phyloP scores from a whole-genome alignment of 2,888 invertebrate species.

The Diarsia brunnea region DNA sequence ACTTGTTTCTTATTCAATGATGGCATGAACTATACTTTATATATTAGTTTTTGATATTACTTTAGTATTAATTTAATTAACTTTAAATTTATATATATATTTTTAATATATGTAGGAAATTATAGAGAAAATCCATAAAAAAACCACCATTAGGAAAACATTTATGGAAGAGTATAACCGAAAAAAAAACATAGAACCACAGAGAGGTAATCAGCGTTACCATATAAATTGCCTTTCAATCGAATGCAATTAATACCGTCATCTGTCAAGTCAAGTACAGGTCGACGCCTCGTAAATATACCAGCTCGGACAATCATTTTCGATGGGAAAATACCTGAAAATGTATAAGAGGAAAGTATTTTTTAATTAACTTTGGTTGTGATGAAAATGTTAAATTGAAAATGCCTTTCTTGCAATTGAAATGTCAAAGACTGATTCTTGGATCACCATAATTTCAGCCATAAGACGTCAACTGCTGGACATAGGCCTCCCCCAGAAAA shows the following conservation, averaged over 20 bases:
- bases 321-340: slow-evolving; percentile 26
- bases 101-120: too few relatives aligned
- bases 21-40: too few relatives aligned
- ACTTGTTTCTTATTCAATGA: too few relatives aligned
- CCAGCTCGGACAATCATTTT: slow-evolving; percentile 37
- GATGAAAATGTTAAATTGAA: background rate
- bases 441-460: too few relatives aligned
- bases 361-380: slow-evolving; percentile 1
- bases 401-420: background rate
- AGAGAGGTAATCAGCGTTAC: background rate
- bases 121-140: background rate
- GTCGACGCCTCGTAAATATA: slow-evolving; percentile 46
- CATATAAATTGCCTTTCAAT: slow-evolving; percentile 46
- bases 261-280: slow-evolving; percentile 44
- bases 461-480: too few relatives aligned
- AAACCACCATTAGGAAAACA: background rate
- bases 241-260: slow-evolving; percentile 44
- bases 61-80: too few relatives aligned
- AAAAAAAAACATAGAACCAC: background rate
- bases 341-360: slow-evolving; percentile 12
- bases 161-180: background rate
- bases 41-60: too few relatives aligned
- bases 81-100: too few relatives aligned
- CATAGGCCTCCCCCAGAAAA: too few relatives aligned
- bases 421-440: background rate